Conservation (phyloP, 2,888 invertebrate genomes). For the Machimus atricapillus region DNA sequence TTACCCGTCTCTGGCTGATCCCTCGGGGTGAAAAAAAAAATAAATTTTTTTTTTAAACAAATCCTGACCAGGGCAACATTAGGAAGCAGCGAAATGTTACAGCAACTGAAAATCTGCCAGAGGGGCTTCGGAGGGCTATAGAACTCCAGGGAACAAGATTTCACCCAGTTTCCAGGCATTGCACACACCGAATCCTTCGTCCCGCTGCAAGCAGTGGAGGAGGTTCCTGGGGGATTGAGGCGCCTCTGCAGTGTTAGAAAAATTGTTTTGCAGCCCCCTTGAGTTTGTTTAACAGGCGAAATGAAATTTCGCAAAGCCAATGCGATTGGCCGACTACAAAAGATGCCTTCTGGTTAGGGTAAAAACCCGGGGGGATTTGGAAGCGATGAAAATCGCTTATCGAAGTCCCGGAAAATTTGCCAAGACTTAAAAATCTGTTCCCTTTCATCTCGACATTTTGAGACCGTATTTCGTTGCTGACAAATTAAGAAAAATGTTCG, state of each 20-base stretch:
- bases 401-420: not conserved
- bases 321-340: not conserved
- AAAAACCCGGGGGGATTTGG: not conserved
- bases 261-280: conserved; percentile 3
- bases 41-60: not conserved
- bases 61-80: conserved; percentile 13
- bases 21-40: not conserved
- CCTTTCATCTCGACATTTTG: not conserved
- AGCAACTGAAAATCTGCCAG: not conserved
- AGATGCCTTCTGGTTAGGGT: not conserved
- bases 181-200: not conserved
- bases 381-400: not conserved
- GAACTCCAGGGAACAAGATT: not conserved
- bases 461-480: not conserved
- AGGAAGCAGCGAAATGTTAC: conserved; percentile 6
- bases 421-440: not conserved
- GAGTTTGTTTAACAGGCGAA: not conserved
- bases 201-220: not conserved
- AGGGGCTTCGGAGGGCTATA: not conserved
- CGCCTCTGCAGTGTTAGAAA: not conserved
- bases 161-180: conserved; percentile 3
- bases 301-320: not conserved
- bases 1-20: not conserved
- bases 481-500: conserved; percentile 13
- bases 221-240: not conserved